Evolutionary conservation across 2,888 invertebrate species (phyloP).

Genomic region (Drosophila leonis): DNA sequence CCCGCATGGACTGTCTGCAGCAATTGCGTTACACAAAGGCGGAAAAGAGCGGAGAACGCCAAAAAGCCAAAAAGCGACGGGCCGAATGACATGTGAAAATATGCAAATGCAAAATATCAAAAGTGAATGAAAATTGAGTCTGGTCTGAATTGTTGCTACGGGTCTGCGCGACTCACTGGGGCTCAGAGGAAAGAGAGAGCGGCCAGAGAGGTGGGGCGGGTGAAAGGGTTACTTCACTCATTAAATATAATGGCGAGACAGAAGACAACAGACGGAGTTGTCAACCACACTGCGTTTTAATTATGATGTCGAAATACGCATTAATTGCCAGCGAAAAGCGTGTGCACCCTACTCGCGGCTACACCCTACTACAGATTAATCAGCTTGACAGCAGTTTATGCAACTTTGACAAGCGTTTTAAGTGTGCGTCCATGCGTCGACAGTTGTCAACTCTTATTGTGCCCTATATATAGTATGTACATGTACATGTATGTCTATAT

Average conservation of each 20-base stretch:
- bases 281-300: conserved; percentile 64
- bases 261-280: conserved; percentile 58
- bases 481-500: too few species aligned
- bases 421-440: conserved; percentile 70
- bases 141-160: conserved; percentile 34
- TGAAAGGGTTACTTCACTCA: conserved; percentile 47
- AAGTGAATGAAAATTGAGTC: conserved; percentile 73
- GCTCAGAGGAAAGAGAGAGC: background rate
- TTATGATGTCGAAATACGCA: conserved; percentile 81
- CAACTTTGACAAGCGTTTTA: conserved; percentile 77
- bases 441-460: conserved; percentile 77
- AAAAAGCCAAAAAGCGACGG: conserved; percentile 68
- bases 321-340: conserved; percentile 74
- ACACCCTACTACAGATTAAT: conserved; percentile 21
- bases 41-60: conserved; percentile 64
- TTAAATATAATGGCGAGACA: conserved; percentile 72
- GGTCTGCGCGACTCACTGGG: conserved; percentile 15
- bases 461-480: background rate
- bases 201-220: background rate
- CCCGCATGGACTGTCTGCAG: conserved; percentile 69
- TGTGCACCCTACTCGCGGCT: conserved; percentile 40
- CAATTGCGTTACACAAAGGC: conserved; percentile 73
- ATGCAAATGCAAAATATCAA: conserved; percentile 76
- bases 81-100: conserved; percentile 81
- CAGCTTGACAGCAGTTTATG: conserved; percentile 67